phyloP scores from a whole-genome alignment of 2,888 invertebrate genomes.

The Timema cristinae region DNA sequence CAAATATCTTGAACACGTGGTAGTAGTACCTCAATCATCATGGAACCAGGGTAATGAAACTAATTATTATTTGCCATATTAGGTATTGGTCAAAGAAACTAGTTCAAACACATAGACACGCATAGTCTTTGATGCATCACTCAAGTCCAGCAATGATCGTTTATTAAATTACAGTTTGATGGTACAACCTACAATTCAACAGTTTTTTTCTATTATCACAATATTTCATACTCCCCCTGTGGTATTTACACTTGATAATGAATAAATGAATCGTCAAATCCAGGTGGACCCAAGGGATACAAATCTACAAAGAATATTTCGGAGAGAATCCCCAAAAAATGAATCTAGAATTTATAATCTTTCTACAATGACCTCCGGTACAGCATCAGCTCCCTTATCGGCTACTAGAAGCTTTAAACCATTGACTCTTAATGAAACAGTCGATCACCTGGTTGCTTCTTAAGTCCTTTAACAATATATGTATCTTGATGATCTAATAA shows the following conservation, averaged over 20 bases:
- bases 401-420: neutral
- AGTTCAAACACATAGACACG: neutral
- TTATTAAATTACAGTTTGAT: neutral
- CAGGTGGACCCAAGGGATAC: neutral
- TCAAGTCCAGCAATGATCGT: neutral
- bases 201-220: neutral
- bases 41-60: neutral
- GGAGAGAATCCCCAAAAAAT: neutral
- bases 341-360: neutral
- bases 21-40: neutral
- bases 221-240: neutral
- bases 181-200: neutral
- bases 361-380: constrained; percentile 12
- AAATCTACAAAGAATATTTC: constrained; percentile 8
- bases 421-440: neutral
- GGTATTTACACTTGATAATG: neutral
- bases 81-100: neutral
- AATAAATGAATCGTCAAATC: constrained; percentile 10
- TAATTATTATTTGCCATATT: neutral
- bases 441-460: neutral
- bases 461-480: neutral
- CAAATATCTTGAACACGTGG: neutral
- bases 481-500: neutral
- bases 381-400: constrained; percentile 1
- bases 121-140: neutral